These are phyloP conservation scores for Drosophila mayri DNA, from an alignment of 1,140 invertebrate species.

Conservation along the genomic window DNA sequence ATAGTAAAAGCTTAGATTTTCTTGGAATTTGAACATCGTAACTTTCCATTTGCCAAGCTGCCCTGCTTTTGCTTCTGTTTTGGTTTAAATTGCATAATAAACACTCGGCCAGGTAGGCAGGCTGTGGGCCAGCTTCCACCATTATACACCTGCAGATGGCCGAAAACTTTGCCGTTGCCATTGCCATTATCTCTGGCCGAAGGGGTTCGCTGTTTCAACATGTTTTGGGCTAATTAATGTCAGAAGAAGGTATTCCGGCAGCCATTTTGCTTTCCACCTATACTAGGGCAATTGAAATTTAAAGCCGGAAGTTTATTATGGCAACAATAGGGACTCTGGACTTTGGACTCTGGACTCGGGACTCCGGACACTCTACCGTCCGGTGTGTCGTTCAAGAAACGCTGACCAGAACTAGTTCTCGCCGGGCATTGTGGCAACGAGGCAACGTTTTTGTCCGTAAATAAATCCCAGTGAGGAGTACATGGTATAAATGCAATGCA, in stretches of 20 bases:
- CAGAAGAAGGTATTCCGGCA: constrained; percentile 66
- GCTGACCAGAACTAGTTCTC: constrained; percentile 41
- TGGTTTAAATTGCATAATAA: constrained; percentile 62
- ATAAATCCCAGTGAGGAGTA: constrained; percentile 65
- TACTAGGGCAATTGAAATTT: constrained; percentile 71
- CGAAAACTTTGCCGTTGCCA: constrained; percentile 63
- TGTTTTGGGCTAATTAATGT: constrained; percentile 81
- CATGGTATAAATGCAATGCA: constrained; percentile 79
- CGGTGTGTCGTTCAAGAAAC: constrained; percentile 37
- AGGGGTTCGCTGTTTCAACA: constrained; percentile 40
- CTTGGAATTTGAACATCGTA: not conserved
- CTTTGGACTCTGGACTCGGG: constrained; percentile 48
- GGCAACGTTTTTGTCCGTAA: constrained; percentile 62
- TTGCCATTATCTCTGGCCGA: constrained; percentile 30
- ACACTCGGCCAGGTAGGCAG: constrained; percentile 31
- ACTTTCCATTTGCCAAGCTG: not conserved
- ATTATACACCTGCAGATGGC: constrained; percentile 70
- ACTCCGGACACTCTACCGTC: constrained; percentile 20
- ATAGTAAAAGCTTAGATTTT: not conserved
- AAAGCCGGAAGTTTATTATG: constrained; percentile 78
- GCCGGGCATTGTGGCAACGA: constrained; percentile 6
- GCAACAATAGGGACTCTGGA: constrained; percentile 58
- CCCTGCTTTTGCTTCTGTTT: not conserved
- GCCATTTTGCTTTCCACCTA: constrained; percentile 54
- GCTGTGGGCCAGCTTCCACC: constrained; percentile 12